These are phyloP conservation scores for Zaprionus camerounensis DNA, from an alignment of 1,140 invertebrate species.

Conservation along the genomic window DNA sequence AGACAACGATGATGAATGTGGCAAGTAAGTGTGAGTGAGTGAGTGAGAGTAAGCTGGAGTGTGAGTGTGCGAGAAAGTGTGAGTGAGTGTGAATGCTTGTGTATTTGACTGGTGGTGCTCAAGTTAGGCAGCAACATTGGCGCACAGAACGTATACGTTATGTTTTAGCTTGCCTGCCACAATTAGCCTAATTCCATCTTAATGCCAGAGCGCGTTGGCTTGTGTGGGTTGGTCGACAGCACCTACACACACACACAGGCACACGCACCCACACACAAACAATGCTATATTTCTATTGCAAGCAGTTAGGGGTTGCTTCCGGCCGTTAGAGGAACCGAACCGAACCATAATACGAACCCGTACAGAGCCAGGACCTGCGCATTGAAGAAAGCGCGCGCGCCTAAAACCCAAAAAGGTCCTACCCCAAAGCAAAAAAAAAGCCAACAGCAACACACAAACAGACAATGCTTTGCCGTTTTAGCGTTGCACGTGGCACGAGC, in stretches of 20 bases:
- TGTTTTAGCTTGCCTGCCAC: constrained; percentile 25
- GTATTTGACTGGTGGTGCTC: constrained; percentile 11
- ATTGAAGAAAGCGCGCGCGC: constrained; percentile 47
- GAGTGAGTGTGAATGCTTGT: neutral
- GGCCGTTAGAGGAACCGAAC: constrained; percentile 58
- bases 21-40: neutral
- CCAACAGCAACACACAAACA: neutral
- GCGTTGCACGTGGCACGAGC: constrained; percentile 52
- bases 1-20: constrained; percentile 36
- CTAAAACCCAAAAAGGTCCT: constrained; percentile 59
- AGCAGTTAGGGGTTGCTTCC: constrained; percentile 71
- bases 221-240: constrained; percentile 78
- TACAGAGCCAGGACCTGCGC: constrained; percentile 56
- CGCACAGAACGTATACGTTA: constrained; percentile 41
- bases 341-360: constrained; percentile 1
- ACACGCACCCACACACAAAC: constrained; percentile 10
- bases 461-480: neutral
- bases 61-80: neutral
- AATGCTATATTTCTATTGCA: constrained; percentile 54
- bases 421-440: constrained; percentile 58
- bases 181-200: constrained; percentile 73
- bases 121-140: constrained; percentile 16
- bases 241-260: constrained; percentile 56
- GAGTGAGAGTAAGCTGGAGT: neutral
- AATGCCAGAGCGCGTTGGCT: constrained; percentile 9